Evolutionary conservation across 2,888 invertebrate species (phyloP).

Genomic region (Cheiracanthium punctorium): DNA sequence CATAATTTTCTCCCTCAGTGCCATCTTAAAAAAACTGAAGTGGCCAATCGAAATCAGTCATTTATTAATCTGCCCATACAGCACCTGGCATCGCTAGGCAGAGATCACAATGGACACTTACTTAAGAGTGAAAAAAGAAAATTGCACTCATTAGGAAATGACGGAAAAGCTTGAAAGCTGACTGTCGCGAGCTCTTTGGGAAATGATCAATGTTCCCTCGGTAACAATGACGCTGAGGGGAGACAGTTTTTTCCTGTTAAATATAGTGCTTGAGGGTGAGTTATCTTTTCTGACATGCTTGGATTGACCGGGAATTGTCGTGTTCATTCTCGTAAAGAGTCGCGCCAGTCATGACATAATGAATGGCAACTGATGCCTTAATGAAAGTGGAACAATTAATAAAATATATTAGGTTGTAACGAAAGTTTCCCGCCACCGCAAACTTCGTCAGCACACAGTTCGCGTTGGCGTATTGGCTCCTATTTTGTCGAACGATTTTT

Average conservation of each 20-base stretch:
- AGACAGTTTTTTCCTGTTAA: neutral
- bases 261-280: neutral
- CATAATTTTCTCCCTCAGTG: too few relatives aligned
- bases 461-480: too few relatives aligned
- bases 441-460: too few relatives aligned
- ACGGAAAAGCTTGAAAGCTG: neutral
- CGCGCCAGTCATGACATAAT: too few relatives aligned
- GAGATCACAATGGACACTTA: too few relatives aligned
- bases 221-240: neutral
- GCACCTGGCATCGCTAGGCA: neutral
- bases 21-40: too few relatives aligned
- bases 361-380: too few relatives aligned
- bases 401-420: too few relatives aligned
- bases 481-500: too few relatives aligned
- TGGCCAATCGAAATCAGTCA: neutral
- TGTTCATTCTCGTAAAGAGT: neutral
- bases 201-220: neutral
- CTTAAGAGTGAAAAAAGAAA: too few relatives aligned
- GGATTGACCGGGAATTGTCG: neutral
- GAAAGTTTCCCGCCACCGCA: too few relatives aligned
- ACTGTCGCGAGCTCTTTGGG: neutral
- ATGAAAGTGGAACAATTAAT: too few relatives aligned
- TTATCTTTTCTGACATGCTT: neutral
- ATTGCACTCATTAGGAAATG: neutral
- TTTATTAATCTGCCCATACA: neutral